A percentile compares a stretch with the other conserved stretches of the same genome.
These are phyloP conservation scores for Todus mexicanus DNA, from an alignment of 2,797 vertebrate species.

Conservation along the genomic window DNA sequence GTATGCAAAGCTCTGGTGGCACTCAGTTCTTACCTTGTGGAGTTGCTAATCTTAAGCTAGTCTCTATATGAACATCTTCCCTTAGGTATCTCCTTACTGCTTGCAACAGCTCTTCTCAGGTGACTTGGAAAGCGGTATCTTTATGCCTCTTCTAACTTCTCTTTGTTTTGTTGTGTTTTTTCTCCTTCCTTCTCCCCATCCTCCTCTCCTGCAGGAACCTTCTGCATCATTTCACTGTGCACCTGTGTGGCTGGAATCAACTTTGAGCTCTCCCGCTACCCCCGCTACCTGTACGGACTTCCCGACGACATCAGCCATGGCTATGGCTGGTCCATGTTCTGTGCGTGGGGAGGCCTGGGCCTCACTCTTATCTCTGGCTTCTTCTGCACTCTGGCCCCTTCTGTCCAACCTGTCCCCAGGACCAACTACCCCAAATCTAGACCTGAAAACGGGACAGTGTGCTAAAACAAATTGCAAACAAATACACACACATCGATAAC, in stretches of 20 bases:
- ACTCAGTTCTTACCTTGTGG: neutral
- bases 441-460: conserved; percentile 97
- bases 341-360: conserved; percentile 96
- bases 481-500: conserved; percentile 31
- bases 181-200: conserved; percentile 4
- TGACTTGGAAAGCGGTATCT: neutral
- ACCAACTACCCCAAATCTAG: conserved; percentile 97
- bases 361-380: conserved; percentile 98
- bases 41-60: neutral
- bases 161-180: conserved; percentile 14
- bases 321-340: conserved; percentile 99
- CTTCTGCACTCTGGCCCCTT: conserved; percentile 99
- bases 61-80: neutral
- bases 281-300: conserved; percentile 92
- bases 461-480: conserved; percentile 77
- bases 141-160: conserved; percentile 40
- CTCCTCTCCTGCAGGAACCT: conserved; percentile 80
- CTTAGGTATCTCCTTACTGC: neutral
- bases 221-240: conserved; percentile 99
- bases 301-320: conserved; percentile 97
- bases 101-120: neutral
- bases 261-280: conserved; percentile 97
- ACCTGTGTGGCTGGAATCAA: conserved; percentile 99
- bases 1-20: neutral
- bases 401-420: conserved; percentile 93